Evolutionary conservation across 2,797 vertebrate species (phyloP), one percentile per base, ranked within the genome.

Genomic region (Pangasius sanitwongsei): DNA sequence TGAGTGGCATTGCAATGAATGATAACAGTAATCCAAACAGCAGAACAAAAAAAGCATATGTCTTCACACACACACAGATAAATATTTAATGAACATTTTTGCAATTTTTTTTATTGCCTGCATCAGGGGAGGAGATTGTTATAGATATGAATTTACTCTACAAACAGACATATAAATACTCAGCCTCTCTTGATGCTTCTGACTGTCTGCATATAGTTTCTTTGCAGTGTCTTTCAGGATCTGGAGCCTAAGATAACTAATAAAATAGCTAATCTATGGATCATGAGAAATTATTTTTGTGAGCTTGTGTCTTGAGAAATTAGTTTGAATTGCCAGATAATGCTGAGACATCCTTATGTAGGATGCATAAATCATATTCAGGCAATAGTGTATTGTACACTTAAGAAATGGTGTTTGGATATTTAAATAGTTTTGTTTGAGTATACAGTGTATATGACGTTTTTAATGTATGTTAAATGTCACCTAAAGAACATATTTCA

Each of bases 11-110:
- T 94, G 90, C 91, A 91, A 92, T 90, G 81, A 91, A 91, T 91
- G 88, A 91, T 93, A 94, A 92, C 88, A 93, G 93, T 93, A 94
- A 95, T 96, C 93, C 94, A 95, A 94, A 94, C 92, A 87, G 88
- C 89, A 86, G 86, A 90, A 94, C 92, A 94, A 89, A 96, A n/a
- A 94, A 94, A 93, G 89, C 75, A 85, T 89, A 67, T 84, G 63
- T 69, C 61, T 61, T 50, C 83, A 91, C 90, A 83, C 91, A 89
- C 53, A 77, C 31, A 70, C 4, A 44, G 4, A 57, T 75, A 65
- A 80, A 91, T 91, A 83, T 89, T 91, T 89, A 23, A 90, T 88
- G 41, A 63, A n/a, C 70, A 18, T 41, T 87, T 83, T 87, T 34
- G 23, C 9, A 2, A 7, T 67, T 9, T 50, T 50, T 48, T n/a